These are phyloP conservation scores for Acholoe squamosa DNA, from an alignment of 2,888 invertebrate genomes.

Conservation along the genomic window DNA sequence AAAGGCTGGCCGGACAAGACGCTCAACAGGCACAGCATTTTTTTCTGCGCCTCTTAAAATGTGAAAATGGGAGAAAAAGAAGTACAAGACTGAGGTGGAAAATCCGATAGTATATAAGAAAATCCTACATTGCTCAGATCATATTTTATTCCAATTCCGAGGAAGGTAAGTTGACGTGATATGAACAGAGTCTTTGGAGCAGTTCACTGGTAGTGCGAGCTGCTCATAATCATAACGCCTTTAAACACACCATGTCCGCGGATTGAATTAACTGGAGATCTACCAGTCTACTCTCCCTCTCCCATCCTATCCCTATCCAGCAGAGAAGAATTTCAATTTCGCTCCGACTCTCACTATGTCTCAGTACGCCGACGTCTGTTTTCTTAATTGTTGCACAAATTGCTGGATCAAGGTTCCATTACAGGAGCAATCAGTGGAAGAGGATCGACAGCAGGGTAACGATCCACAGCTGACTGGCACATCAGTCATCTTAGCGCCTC, in stretches of 20 bases:
- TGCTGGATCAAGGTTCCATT: slow-evolving; percentile 45
- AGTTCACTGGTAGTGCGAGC: neutral
- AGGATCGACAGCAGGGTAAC: neutral
- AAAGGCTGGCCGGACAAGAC: neutral
- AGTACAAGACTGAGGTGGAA: too few species aligned
- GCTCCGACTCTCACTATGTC: neutral
- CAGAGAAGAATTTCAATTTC: neutral
- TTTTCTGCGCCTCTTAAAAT: too few species aligned
- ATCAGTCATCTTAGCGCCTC: neutral
- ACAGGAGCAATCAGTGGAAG: neutral
- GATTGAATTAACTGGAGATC: neutral
- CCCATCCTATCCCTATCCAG: neutral
- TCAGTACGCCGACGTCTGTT: neutral
- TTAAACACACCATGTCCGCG: neutral
- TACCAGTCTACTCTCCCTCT: neutral
- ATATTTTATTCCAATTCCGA: too few species aligned
- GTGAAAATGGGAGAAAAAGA: too few species aligned
- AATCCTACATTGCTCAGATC: too few species aligned
- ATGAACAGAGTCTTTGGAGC: too few species aligned
- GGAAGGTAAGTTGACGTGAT: too few species aligned
- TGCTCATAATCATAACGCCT: neutral
- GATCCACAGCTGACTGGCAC: neutral
- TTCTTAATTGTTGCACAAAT: slow-evolving; percentile 9
- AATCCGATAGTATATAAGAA: too few species aligned
- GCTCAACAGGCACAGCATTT: too few species aligned